Base-by-base conservation (phyloP, 2,113 vertebrate genomes). In the Scomber scombrus region DNA sequence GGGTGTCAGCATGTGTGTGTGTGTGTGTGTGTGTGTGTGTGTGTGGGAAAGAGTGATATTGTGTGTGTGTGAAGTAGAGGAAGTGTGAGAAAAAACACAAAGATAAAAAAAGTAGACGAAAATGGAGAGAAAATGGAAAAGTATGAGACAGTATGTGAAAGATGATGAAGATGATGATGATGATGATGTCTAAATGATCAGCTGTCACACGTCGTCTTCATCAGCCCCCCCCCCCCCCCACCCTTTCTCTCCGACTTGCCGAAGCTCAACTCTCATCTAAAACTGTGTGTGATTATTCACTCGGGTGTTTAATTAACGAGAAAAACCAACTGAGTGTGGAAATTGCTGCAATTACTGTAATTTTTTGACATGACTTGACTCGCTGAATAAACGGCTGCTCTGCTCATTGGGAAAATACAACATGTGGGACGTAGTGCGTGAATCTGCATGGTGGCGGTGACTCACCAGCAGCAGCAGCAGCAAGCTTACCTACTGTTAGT, bases 391-490 rank as follows among this genome's bases (percentile, higher is more conserved):
- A 56, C 15, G 0, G 3, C 51, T 54, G 29, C 12, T 43, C 19
- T 10, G 74, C 74, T 76, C 46, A 14, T 14, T 18, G 21, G 54
- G 23, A 18, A 11, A 23, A 56, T 8, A 16, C 47, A 23, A 12
- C 34, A 19, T 4, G 49, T 5, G 34, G 49, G 31, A 54, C 23
- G 49, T 29, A 13, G n/a, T 71, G 55, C 26, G 23, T 75, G 52
- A 49, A 64, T 71, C 23, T 49, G 57, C 56, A 18, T 0, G 3
- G 60, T 12, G 56, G 58, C 0, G 47, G 79, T 85, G 85, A 87
- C 54, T 87, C 82, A 87, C 75, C 78, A 52, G 75, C 69, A 71
- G 78, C 31, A 34, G 31, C n/a, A n/a, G n/a, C n/a, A n/a, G n/a
- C n/a, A n/a, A n/a, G n/a, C 50, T 75, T 34, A 31, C 62, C 80